Percentiles rank a stretch among this genome's conserved stretches.
Conservation (phyloP, 2,113 vertebrate genomes). For the Tautogolabrus adspersus region DNA sequence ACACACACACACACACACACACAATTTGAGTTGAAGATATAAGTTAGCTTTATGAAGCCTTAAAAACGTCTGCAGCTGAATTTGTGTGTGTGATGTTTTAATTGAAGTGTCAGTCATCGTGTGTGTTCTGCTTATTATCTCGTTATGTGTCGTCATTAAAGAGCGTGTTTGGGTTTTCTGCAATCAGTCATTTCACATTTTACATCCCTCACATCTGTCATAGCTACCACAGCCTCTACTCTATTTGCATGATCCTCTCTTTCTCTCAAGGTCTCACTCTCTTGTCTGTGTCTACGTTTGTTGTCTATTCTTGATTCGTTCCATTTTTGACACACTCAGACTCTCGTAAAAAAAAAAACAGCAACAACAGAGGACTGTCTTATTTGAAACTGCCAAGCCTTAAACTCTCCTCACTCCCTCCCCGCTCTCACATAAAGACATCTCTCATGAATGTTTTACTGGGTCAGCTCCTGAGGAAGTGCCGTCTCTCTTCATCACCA, state of each 20-base stretch:
- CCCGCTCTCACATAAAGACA: slow-evolving; percentile 49
- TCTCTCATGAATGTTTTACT: slow-evolving; percentile 75
- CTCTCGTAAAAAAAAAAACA: slow-evolving; percentile 7
- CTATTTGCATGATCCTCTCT: slow-evolving; percentile 12
- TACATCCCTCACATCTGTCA: slow-evolving; percentile 21
- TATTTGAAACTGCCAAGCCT: slow-evolving; percentile 61
- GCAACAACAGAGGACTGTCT: slow-evolving; percentile 43
- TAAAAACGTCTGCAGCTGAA: not conserved
- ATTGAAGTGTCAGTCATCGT: slow-evolving; percentile 50
- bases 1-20: too few species aligned
- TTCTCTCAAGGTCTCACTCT: not conserved
- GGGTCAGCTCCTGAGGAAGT: slow-evolving; percentile 64
- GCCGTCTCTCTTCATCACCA: slow-evolving; percentile 36
- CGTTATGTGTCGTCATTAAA: slow-evolving; percentile 19
- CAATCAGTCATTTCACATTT: slow-evolving; percentile 29
- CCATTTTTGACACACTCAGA: not conserved
- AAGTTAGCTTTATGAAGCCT: not conserved
- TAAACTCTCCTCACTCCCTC: slow-evolving; percentile 23
- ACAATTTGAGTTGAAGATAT: not conserved
- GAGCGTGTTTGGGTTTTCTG: slow-evolving; percentile 4
- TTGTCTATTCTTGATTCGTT: slow-evolving; percentile 36
- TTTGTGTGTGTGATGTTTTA: slow-evolving; percentile 19
- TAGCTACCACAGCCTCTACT: slow-evolving; percentile 17
- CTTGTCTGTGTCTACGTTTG: not conserved
- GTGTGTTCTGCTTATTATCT: slow-evolving; percentile 40